These are phyloP conservation scores for Rana temporaria DNA, from an alignment of 2,113 vertebrate genomes.

Conservation along the genomic window DNA sequence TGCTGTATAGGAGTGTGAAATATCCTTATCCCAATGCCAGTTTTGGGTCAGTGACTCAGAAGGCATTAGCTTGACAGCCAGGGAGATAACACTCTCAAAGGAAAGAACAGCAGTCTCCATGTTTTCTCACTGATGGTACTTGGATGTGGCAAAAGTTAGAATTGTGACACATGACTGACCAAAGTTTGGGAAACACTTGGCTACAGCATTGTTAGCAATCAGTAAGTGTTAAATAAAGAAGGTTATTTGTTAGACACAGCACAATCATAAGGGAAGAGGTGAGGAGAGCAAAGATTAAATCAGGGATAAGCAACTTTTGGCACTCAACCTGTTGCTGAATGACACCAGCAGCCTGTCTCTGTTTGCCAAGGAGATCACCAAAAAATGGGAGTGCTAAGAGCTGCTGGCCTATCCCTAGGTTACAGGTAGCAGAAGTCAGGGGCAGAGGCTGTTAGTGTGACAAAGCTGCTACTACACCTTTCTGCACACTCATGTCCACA, in stretches of 20 bases:
- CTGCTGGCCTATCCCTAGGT: not conserved
- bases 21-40: no score
- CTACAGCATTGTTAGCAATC: slow-evolving; percentile 68
- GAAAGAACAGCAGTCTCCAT: no score
- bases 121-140: no score
- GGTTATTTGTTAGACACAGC: slow-evolving; percentile 44
- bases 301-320: slow-evolving; percentile 1
- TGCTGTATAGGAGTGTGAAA: no score
- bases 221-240: slow-evolving; percentile 57
- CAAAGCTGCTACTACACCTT: slow-evolving; percentile 84
- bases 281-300: slow-evolving; percentile 53
- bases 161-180: not conserved
- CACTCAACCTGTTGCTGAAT: slow-evolving; percentile 25
- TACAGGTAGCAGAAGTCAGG: slow-evolving; percentile 64
- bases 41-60: no score
- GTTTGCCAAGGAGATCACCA: not conserved
- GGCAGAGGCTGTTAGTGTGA: slow-evolving; percentile 70
- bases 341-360: no score
- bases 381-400: not conserved
- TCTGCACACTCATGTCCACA: slow-evolving; percentile 88
- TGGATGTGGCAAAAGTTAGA: no score
- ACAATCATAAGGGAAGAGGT: slow-evolving; percentile 24
- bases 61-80: no score
- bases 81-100: no score
- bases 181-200: no score